Evolutionary conservation across 2,888 invertebrate species (phyloP), one percentile per base, ranked within the genome.

Genomic region (Dolomedes plantarius): DNA sequence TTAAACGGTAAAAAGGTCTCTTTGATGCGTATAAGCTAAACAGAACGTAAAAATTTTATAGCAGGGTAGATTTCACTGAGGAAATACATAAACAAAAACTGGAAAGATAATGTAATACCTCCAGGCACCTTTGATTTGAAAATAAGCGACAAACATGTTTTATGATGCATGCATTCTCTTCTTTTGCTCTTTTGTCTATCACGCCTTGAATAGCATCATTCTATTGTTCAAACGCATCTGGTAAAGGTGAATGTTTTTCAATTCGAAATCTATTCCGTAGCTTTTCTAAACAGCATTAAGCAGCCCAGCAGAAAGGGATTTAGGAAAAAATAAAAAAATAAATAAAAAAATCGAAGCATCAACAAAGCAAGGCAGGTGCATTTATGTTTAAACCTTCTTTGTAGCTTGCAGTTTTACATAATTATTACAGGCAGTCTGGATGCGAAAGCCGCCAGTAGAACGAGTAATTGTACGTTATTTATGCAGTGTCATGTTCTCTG

Each of bases 351-450:
- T 2, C 46, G 16, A 16, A 46, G 2, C 46, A 46, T 46, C 46
- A 16, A 46, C 46, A 46, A 46, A 13, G 56, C 5, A 56, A 56
- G 16, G 6, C 56, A 27, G 62, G 13, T 50, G 50, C 27, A 62
- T 36, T 56, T 56, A 56, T 23, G 23, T 56, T 56, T 56, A 56
- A 23, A 56, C 6, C 56, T 56, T 19, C 77, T 85, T 73, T 78
- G 72, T 73, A 72, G 77, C 56, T 73, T 72, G 72, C 83, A 76
- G 83, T 85, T 85, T 85, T 77, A 85, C 83, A 73, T 85, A 78
- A 85, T 85, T 85, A 85, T 77, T 65, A 78, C 67, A 46, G 67
- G 69, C 36, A 41, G 71, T 32, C 32, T 75, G 32, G 69, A 76
- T 71, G 76, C 32, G 41, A 69, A 71, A 72, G 69, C 64, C 23